Evolutionary conservation across 2,113 vertebrate genomes (phyloP).

Genomic region (Charadrius vociferus): DNA sequence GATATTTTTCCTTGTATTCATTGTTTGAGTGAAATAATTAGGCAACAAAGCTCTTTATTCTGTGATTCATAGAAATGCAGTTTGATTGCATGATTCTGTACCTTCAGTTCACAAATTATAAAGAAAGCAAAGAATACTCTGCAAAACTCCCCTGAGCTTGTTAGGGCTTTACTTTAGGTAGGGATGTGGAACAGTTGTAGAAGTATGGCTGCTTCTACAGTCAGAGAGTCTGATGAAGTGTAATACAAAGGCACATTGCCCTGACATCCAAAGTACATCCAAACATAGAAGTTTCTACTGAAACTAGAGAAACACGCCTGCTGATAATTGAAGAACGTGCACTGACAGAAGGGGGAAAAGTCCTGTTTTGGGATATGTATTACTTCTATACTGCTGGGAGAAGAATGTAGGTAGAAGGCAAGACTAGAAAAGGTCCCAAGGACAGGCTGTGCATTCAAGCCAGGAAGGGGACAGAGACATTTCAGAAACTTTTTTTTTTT

Average conservation of each 20-base stretch:
- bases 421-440: neutral
- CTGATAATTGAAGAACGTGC: neutral
- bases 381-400: neutral
- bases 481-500: neutral
- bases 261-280: neutral
- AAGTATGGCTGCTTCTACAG: neutral
- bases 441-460: neutral
- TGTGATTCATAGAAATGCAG: neutral
- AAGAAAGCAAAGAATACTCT: neutral
- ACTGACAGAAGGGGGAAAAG: fast-evolving
- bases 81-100: neutral
- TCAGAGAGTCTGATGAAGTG: neutral
- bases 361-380: neutral
- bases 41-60: neutral
- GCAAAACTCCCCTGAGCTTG: neutral
- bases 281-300: neutral
- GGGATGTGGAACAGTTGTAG: neutral
- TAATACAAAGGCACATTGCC: neutral
- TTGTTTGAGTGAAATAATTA: neutral
- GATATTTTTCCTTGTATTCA: neutral
- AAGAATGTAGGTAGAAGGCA: neutral
- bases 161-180: neutral
- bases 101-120: neutral
- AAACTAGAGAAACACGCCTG: neutral
- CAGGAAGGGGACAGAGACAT: neutral